A percentile compares a stretch with the other conserved stretches of the same genome.
phyloP scores from a whole-genome alignment of 2,113 vertebrate species.

The Heptranchias perlo region DNA sequence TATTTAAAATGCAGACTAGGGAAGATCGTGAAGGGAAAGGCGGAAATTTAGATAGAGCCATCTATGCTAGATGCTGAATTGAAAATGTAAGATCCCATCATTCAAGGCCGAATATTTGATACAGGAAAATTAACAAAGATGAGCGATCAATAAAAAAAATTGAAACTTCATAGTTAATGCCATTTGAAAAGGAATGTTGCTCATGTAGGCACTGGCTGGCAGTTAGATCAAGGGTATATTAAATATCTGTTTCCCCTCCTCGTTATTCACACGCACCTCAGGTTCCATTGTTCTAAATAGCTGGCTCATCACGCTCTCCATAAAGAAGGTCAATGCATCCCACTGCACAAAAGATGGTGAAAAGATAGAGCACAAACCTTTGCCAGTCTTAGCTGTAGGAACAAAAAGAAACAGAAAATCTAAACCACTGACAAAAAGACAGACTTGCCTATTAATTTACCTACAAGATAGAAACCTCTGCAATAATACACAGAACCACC shows the following conservation, averaged over 20 bases:
- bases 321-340: slow-evolving; percentile 93
- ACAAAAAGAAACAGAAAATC: not conserved
- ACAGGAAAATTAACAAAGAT: not conserved
- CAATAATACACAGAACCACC: no score
- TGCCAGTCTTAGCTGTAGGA: slow-evolving; percentile 64
- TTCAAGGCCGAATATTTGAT: not conserved
- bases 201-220: not conserved
- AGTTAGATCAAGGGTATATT: not conserved
- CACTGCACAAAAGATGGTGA: slow-evolving; percentile 84
- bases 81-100: not conserved
- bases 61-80: not conserved
- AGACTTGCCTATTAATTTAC: not conserved
- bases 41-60: not conserved
- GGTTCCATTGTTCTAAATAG: slow-evolving; percentile 77
- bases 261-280: slow-evolving; percentile 62
- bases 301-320: slow-evolving; percentile 77
- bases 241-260: not conserved
- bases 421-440: not conserved
- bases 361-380: slow-evolving; percentile 74
- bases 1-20: not conserved
- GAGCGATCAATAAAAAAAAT: not conserved
- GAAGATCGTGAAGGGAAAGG: no score
- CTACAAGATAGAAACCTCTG: not conserved
- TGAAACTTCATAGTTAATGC: not conserved
- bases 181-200: not conserved